A percentile compares a stretch with the other conserved stretches of the same genome.
phyloP scores from a whole-genome alignment of 2,797 vertebrate genomes.

The Lerista edwardsae region DNA sequence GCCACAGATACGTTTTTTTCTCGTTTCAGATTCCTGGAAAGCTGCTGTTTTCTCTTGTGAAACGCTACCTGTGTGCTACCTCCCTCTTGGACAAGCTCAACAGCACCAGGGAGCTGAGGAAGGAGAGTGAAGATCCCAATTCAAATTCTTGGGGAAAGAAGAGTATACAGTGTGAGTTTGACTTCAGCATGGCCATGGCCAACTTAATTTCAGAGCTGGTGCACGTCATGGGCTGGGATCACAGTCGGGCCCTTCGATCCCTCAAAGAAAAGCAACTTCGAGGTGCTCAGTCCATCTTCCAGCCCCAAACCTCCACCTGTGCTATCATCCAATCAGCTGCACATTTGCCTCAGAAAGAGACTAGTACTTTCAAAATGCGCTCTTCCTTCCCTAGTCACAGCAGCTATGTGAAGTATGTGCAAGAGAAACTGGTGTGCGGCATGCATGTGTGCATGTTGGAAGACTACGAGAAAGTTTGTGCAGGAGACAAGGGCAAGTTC shows the following conservation, averaged over 20 bases:
- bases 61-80: constrained; percentile 90
- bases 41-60: constrained; percentile 92
- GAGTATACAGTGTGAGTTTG: constrained; percentile 85
- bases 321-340: constrained; percentile 38
- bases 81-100: constrained; percentile 91
- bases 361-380: constrained; percentile 75
- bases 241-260: constrained; percentile 65
- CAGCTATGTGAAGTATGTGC: constrained; percentile 88
- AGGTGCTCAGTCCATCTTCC: constrained; percentile 80
- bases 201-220: constrained; percentile 90
- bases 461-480: constrained; percentile 87
- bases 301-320: constrained; percentile 76
- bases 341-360: constrained; percentile 11
- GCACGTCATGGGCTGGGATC: constrained; percentile 90
- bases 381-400: constrained; percentile 83
- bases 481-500: constrained; percentile 90
- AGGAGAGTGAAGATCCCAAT: constrained; percentile 72
- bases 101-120: constrained; percentile 72
- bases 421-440: constrained; percentile 84
- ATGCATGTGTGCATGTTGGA: constrained; percentile 93
- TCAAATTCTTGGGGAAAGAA: constrained; percentile 71
- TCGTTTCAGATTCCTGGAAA: constrained; percentile 89
- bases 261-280: not conserved
- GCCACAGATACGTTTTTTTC: not conserved
- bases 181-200: constrained; percentile 94